Evolutionary conservation across 2,113 vertebrate genomes (phyloP), one percentile per base, ranked within the genome.

Genomic region (Vulpes vulpes): DNA sequence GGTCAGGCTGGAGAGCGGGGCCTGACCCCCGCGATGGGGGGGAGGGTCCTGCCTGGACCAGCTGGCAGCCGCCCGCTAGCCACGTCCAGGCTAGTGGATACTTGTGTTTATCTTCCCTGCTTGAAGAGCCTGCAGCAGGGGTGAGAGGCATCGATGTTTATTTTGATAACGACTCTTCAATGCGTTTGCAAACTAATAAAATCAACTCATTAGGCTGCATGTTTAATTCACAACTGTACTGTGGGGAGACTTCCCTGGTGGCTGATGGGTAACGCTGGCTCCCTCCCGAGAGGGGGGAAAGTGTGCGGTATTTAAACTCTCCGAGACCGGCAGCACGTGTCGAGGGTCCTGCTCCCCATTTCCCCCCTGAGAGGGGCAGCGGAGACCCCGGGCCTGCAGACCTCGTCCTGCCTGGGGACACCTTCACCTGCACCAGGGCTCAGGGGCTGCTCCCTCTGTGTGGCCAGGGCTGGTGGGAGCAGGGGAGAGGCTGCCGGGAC

Each of bases 141-240:
- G 82, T 65, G 98, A 98, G 98, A 98, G 93, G 98, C 97, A 88
- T 95, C 95, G 98, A 98, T 98, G 98, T 98, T 99, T 98, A 98
- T 98, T 98, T 98, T 98, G 98, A 98, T 99, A 99, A 99, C 96
- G 98, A 99, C 98, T 98, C 98, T 98, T 98, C 98, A 10, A 89
- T 92, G 98, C 98, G 17, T 98, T 98, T 96, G 84, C 98, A 97
- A 98, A 99, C 98, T 98, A 99, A 99, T 99, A 98, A 98, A 98
- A 99, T 99, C 99, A 98, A 97, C 98, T 99, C 98, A 98, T 99
- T 99, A 99, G 98, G 97, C 97, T 95, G 91, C 96, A 96, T 98
- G 98, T 97, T 99, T 98, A 98, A 97, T 98, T 97, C 98, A 90
- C 91, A 98, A 97, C 98, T 95, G 79, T 92, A 96, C 98, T 93